Percentiles rank a stretch among this genome's conserved stretches.
Conservation (phyloP, 2,797 vertebrate genomes). For the Apodemus agrarius region DNA sequence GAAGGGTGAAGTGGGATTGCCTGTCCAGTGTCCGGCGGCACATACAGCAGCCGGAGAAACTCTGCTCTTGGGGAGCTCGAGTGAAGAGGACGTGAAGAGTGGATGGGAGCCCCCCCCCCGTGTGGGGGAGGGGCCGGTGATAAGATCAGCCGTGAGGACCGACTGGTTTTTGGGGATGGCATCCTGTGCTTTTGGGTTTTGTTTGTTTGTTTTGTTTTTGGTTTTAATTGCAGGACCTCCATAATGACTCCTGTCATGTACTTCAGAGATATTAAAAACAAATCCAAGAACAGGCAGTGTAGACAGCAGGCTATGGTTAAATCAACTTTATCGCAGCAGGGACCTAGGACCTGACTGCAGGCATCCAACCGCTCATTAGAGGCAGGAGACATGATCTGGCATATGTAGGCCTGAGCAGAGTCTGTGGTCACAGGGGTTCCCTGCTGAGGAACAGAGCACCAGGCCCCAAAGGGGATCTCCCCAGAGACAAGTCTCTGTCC, state of each 20-base stretch:
- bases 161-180: neutral
- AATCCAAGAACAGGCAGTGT: neutral
- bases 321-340: conserved; percentile 32
- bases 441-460: neutral
- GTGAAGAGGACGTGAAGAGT: neutral
- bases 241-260: neutral
- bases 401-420: neutral
- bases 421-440: neutral
- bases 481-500: neutral
- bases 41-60: neutral
- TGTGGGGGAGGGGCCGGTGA: rapidly evolving
- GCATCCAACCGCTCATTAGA: conserved; percentile 58
- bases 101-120: neutral
- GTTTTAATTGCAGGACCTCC: neutral
- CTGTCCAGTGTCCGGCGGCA: neutral
- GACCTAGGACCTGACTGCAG: neutral
- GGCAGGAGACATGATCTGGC: neutral
- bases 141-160: neutral
- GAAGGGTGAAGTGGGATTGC: neutral
- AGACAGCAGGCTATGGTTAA: conserved; percentile 23
- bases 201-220: neutral
- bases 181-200: neutral
- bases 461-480: neutral
- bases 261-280: neutral
- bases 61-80: neutral